A percentile compares a stretch with the other conserved stretches of the same genome.
Evolutionary conservation across 1,140 invertebrate genomes (phyloP).

Genomic region (Drosophila lacteicornis): DNA sequence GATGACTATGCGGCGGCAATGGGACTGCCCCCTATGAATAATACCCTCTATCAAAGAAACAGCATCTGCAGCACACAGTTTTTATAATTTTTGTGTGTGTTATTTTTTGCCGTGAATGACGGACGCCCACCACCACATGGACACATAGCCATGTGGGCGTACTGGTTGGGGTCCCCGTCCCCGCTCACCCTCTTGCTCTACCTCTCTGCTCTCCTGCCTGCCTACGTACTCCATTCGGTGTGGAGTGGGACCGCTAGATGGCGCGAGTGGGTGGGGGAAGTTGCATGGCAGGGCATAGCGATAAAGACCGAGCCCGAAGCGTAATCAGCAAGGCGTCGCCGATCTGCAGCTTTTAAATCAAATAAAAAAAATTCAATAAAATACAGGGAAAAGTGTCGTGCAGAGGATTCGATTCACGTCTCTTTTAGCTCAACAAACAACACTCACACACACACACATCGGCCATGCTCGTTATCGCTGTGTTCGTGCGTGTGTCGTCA

Average conservation of each 20-base stretch:
- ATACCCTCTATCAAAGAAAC: slow-evolving; percentile 7
- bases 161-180: slow-evolving; percentile 12
- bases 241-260: slow-evolving; percentile 10
- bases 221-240: slow-evolving; percentile 24
- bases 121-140: slow-evolving; percentile 42
- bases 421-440: slow-evolving; percentile 44
- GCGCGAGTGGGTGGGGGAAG: slow-evolving; percentile 26
- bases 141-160: slow-evolving; percentile 35
- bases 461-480: slow-evolving; percentile 4
- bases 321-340: slow-evolving; percentile 28
- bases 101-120: slow-evolving; percentile 17
- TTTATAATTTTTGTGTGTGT: neutral
- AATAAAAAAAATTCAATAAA: slow-evolving; percentile 12
- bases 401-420: slow-evolving; percentile 27
- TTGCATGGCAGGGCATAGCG: slow-evolving; percentile 6
- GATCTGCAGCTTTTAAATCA: slow-evolving; percentile 15
- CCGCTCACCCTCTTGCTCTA: neutral
- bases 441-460: slow-evolving; percentile 6
- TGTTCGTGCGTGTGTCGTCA: slow-evolving; percentile 63
- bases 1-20: neutral
- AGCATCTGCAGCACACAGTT: slow-evolving; percentile 27
- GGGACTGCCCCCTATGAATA: slow-evolving; percentile 8
- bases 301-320: slow-evolving; percentile 13
- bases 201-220: slow-evolving; percentile 11
- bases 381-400: slow-evolving; percentile 17